Percentiles rank a stretch among this genome's conserved stretches.
Evolutionary conservation across 2,888 invertebrate species (phyloP).

Genomic region (Hypselothyrea guttata): DNA sequence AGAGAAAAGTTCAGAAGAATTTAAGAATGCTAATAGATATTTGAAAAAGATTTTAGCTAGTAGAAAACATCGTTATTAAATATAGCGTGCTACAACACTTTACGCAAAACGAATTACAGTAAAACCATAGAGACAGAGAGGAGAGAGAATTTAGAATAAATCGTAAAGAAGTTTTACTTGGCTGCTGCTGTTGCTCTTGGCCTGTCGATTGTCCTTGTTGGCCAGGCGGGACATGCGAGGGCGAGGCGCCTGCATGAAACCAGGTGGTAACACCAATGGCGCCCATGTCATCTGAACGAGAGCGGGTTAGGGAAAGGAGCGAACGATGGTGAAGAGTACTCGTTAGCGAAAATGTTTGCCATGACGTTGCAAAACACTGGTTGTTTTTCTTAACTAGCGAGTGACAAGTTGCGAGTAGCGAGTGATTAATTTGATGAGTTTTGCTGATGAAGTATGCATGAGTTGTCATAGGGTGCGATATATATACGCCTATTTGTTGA

Average conservation of each 20-base stretch:
- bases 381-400: not conserved
- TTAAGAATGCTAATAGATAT: conserved; percentile 1
- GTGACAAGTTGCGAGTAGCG: conserved; percentile 21
- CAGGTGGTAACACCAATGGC: conserved; percentile 82
- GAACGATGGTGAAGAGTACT: conserved; percentile 6
- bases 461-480: too few relatives aligned
- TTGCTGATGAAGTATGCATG: conserved; percentile 9
- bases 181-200: not conserved
- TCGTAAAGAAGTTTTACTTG: conserved; percentile 54
- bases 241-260: conserved; percentile 82
- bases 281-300: conserved; percentile 78
- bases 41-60: conserved; percentile 10
- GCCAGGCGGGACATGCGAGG: conserved; percentile 47
- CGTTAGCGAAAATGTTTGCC: conserved; percentile 23
- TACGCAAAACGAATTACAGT: conserved; percentile 39
- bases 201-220: conserved; percentile 49
- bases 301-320: conserved; percentile 5
- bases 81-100: conserved; percentile 56
- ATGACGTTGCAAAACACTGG: conserved; percentile 39
- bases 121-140: conserved; percentile 17
- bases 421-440: too few relatives aligned
- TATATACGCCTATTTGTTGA: too few relatives aligned
- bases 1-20: conserved; percentile 1
- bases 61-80: conserved; percentile 25
- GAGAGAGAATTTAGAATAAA: conserved; percentile 16